These are phyloP conservation scores for Peromyscus polionotus DNA, from an alignment of 2,113 vertebrate species.

Conservation along the genomic window DNA sequence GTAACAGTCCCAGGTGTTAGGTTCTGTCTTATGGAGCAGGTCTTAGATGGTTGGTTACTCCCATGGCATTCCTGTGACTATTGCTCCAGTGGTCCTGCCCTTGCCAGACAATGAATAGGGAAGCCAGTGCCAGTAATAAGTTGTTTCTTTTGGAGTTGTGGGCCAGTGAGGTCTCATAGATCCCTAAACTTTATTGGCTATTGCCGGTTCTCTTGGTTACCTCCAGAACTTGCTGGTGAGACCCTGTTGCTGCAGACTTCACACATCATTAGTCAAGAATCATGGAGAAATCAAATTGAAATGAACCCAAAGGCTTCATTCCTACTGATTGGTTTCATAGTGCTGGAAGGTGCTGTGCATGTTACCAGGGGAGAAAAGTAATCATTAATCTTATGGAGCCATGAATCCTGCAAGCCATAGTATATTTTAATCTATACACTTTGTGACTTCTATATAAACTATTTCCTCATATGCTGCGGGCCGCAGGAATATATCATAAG, in stretches of 20 bases:
- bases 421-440: background rate
- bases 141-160: background rate
- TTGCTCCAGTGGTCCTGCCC: background rate
- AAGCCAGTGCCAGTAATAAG: background rate
- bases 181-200: too few relatives aligned
- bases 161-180: background rate
- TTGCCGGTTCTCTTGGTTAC: background rate
- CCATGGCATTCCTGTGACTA: background rate
- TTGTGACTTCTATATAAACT: background rate
- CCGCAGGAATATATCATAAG: too few relatives aligned
- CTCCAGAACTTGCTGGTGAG: background rate
- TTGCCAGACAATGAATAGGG: background rate
- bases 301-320: background rate
- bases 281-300: background rate
- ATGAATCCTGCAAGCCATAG: background rate
- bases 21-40: background rate
- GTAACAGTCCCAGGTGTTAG: background rate
- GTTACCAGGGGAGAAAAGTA: background rate
- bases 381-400: background rate
- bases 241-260: background rate
- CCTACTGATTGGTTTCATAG: background rate
- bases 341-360: background rate
- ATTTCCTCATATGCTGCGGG: background rate
- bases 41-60: background rate
- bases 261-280: background rate